A percentile compares a stretch with the other conserved stretches of the same genome.
Evolutionary conservation across 2,888 invertebrate genomes (phyloP).

Genomic region (Euproctis similis): DNA sequence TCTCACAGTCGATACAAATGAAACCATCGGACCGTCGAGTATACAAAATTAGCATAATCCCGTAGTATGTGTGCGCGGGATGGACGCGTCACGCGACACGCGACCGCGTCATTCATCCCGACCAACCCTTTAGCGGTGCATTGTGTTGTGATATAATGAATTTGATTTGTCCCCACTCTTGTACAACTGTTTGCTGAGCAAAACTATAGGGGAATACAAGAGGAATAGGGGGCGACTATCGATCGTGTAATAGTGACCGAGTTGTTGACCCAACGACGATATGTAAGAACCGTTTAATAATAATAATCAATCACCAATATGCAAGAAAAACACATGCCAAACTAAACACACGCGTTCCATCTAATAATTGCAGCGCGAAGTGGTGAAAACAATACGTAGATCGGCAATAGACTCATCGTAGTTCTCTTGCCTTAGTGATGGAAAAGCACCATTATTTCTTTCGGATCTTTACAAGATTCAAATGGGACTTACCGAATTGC

Average conservation of each 20-base stretch:
- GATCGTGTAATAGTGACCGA: constrained; percentile 27
- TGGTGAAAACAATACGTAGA: no score
- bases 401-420: no score
- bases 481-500: no score
- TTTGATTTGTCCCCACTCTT: constrained; percentile 34
- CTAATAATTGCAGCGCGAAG: no score
- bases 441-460: no score
- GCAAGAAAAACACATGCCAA: no score
- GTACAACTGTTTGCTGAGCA: constrained; percentile 27
- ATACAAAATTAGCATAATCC: constrained; percentile 48
- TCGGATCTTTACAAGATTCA: no score
- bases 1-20: constrained; percentile 14
- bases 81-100: constrained; percentile 37
- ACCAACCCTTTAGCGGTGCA: constrained; percentile 39
- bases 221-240: constrained; percentile 20
- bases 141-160: constrained; percentile 37
- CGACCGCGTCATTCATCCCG: constrained; percentile 25
- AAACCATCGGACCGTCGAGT: constrained; percentile 24
- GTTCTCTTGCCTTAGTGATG: no score
- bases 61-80: constrained; percentile 37
- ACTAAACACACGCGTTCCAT: no score
- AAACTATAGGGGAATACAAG: no score
- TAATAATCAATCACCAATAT: no score
- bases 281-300: no score
- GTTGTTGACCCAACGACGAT: constrained; percentile 14